Evolutionary conservation across 92 coral and sea anemone genomes (phyloP), one percentile per base, ranked within the genome.

Genomic region (Montipora capitata): DNA sequence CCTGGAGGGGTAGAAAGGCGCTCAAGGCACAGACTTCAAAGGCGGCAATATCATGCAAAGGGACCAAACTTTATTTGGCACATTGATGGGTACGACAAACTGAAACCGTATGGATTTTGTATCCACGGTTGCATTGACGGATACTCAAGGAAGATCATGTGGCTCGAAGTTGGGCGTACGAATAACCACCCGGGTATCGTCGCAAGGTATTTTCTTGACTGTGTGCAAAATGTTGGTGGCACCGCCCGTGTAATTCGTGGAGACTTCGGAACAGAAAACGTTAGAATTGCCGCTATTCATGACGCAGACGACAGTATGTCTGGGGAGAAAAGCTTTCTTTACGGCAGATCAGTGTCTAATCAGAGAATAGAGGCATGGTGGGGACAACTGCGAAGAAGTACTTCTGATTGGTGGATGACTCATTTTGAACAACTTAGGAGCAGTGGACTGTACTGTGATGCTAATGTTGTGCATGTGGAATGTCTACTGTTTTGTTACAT

Each of bases 341-440:
- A 77, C 59, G 92, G 88, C 51, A 71, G 84, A 83, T 89, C 93
- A 83, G 93, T 89, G 65, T 65, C 89, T 61, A 89, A 77, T 89
- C 89, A 89, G 93, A 84, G 89, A 78, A 89, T 84, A 83, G 93
- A 89, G 62, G 93, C 86, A 83, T 89, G 93, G 93, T 89, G 93
- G 93, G 89, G 86, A 56, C 85, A 89, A 83, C 86, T 83, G 88
- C 77, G 85, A 77, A 71, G 79, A 84, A 89, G 89, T 70, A 75
- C 89, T 68, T 45, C 89, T 77, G 89, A 89, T 70, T 89, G 93
- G 93, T 89, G 89, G 93, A 84, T 89, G 43, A 69, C 86, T 18
- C 89, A 89, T 78, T 89, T 89, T 83, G 84, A 84, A 85, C 89
- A 89, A 83, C 59, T 87, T 58, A 79, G 91, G 75, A 86, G 73